Conservation (phyloP, 2,113 vertebrate species). For the Phainopepla nitens region DNA sequence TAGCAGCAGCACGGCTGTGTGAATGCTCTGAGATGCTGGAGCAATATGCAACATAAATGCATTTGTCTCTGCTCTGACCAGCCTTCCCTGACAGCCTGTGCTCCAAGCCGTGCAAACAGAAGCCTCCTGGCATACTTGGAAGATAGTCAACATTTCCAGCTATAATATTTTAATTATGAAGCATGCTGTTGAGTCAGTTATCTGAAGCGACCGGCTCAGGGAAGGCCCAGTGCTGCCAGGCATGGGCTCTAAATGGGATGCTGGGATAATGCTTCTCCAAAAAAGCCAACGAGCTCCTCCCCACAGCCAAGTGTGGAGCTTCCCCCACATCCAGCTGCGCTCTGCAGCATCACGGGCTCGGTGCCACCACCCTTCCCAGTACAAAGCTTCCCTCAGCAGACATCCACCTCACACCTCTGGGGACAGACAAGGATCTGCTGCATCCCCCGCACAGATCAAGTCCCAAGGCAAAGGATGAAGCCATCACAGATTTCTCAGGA, state of each 20-base stretch:
- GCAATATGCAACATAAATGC: background rate
- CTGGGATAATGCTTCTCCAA: background rate
- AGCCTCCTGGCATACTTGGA: conserved; percentile 56
- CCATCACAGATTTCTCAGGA: background rate
- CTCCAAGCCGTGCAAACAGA: conserved; percentile 16
- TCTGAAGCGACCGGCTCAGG: background rate
- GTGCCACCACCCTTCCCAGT: background rate
- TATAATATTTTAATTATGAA: conserved; percentile 54
- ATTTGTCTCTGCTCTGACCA: conserved; percentile 23
- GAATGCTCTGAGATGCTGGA: conserved; percentile 6
- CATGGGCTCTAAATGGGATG: background rate
- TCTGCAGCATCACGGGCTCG: background rate
- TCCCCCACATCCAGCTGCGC: rapidly evolving
- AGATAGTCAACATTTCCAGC: conserved; percentile 29
- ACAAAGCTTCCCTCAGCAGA: background rate
- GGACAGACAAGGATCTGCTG: background rate
- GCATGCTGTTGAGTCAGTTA: background rate
- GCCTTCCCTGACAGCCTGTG: conserved; percentile 24
- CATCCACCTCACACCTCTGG: background rate
- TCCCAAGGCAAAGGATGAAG: background rate
- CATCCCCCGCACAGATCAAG: background rate
- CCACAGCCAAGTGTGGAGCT: background rate
- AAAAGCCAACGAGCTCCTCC: background rate
- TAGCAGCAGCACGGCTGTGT: background rate
- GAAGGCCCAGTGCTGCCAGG: background rate